Conservation (phyloP, 2,797 vertebrate genomes). For the Lacerta bilineata region DNA sequence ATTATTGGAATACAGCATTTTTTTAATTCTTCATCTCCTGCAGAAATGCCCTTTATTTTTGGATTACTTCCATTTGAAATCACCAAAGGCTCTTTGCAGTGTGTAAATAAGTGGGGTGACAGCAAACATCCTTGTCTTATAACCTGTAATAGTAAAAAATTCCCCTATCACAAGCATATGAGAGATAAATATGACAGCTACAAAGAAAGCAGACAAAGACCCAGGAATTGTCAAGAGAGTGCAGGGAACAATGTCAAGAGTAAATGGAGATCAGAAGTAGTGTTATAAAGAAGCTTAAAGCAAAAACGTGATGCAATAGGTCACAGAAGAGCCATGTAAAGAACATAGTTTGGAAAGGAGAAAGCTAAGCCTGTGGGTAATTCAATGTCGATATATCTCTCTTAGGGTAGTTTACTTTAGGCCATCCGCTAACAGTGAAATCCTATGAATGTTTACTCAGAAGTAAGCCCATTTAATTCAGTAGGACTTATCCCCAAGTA, state of each 20-base stretch:
- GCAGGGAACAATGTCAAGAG: constrained; percentile 9
- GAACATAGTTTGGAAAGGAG: not conserved
- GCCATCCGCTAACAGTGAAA: not conserved
- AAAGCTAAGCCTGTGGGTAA: not conserved
- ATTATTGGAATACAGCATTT: not conserved
- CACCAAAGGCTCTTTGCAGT: not conserved
- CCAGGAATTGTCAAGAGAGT: constrained; percentile 23
- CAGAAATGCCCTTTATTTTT: constrained; percentile 24
- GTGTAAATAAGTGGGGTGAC: not conserved
- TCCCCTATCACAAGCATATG: constrained; percentile 5
- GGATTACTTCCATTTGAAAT: constrained; percentile 5
- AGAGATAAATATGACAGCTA: constrained; percentile 19
- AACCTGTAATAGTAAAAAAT: constrained; percentile 22
- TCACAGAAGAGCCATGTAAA: constrained; percentile 18
- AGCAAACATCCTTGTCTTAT: constrained; percentile 19
- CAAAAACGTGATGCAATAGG: constrained; percentile 10
- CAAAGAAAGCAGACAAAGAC: constrained; percentile 23
- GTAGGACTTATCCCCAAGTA: not conserved
- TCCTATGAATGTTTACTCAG: not conserved
- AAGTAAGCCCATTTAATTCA: not conserved
- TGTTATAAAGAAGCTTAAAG: constrained; percentile 21
- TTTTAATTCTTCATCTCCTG: constrained; percentile 7
- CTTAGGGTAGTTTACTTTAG: no score
- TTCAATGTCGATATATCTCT: no score
- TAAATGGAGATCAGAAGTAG: constrained; percentile 1